Evolutionary conservation across 30 jellyfish, hydroid and myxozoan genomes (phyloP).

Genomic region (Aurelia coerulea): DNA sequence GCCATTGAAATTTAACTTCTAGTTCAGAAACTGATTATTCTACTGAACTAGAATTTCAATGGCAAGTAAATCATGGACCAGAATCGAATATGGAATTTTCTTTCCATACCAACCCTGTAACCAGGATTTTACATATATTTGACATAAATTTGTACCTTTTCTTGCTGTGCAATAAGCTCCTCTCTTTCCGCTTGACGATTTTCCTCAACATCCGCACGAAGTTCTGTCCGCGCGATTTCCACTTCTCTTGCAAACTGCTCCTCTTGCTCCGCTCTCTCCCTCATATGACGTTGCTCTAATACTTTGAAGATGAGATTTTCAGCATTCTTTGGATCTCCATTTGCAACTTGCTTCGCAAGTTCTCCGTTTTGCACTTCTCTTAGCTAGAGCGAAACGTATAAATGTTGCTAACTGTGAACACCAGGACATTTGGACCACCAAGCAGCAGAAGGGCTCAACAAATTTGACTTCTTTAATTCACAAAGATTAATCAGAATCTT

Average conservation of each 20-base stretch:
- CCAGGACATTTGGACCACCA: not conserved
- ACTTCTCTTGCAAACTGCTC: constrained; percentile 78
- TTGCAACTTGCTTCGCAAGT: constrained; percentile 67
- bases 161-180: constrained; percentile 83
- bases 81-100: no score
- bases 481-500: not conserved
- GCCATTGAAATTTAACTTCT: no score
- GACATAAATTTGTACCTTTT: constrained; percentile 57
- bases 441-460: no score
- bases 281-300: constrained; percentile 95
- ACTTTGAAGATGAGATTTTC: constrained; percentile 86
- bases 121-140: no score
- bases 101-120: no score
- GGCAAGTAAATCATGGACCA: no score
- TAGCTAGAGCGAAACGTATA: constrained; percentile 45
- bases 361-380: constrained; percentile 81
- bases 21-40: no score
- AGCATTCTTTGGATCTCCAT: constrained; percentile 71
- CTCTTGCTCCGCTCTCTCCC: constrained; percentile 92
- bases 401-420: not conserved
- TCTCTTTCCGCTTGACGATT: constrained; percentile 78
- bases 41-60: no score
- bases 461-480: not conserved
- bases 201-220: constrained; percentile 73
- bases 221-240: constrained; percentile 78